Evolutionary conservation across 2,888 invertebrate genomes (phyloP).

Genomic region (Athrips mouffetella): DNA sequence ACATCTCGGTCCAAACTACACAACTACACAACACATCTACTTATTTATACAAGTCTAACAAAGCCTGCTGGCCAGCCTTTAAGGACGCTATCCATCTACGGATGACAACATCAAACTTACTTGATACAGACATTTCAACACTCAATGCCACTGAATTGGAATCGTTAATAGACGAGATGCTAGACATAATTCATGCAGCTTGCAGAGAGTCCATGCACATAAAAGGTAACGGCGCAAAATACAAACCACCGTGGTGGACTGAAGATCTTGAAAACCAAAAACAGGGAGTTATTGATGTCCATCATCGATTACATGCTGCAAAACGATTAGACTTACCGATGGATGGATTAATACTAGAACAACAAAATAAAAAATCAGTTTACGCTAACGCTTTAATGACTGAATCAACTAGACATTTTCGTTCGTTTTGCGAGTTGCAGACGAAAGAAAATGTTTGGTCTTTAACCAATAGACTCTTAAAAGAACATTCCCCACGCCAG

Average conservation of each 20-base stretch:
- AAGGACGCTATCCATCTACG: neutral
- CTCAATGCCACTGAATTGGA: neutral
- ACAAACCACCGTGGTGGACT: slow-evolving; percentile 17
- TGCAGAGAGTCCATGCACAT: neutral
- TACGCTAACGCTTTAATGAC: neutral
- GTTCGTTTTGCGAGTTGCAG: slow-evolving; percentile 16
- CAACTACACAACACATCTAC: neutral
- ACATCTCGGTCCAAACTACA: neutral
- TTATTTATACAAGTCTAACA: neutral
- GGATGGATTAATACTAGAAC: no score
- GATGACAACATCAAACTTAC: neutral
- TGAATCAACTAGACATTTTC: slow-evolving; percentile 16
- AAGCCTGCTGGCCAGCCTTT: neutral
- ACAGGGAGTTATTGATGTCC: slow-evolving; percentile 1
- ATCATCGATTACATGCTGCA: neutral
- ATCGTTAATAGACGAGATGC: no score
- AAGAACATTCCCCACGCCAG: no score
- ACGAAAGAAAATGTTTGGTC: slow-evolving; percentile 24
- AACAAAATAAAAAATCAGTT: neutral
- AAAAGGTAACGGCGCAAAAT: neutral
- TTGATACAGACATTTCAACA: neutral
- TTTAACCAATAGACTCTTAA: slow-evolving; percentile 21
- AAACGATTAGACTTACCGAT: neutral
- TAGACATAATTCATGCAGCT: neutral
- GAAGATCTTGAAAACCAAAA: slow-evolving; percentile 12